Conservation (phyloP, 2,797 vertebrate species). For the Chaetophractus vellerosus region DNA sequence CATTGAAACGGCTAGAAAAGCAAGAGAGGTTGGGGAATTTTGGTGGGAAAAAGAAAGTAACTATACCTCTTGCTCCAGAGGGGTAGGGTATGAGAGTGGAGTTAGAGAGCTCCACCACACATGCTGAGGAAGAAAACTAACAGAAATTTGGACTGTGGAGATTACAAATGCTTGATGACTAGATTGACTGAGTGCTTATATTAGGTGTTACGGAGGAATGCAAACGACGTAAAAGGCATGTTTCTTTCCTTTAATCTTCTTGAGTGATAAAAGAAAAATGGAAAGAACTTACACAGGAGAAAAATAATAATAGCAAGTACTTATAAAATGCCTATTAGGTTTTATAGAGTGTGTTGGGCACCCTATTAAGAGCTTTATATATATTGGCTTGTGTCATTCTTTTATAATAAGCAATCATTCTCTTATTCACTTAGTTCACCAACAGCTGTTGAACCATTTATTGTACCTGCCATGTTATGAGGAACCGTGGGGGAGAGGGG, state of each 20-base stretch:
- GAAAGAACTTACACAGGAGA: conserved; percentile 20
- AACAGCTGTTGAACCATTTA: background rate
- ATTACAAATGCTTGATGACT: background rate
- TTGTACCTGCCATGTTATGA: background rate
- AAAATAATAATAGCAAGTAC: conserved; percentile 48
- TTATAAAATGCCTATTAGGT: background rate
- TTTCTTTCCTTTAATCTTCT: conserved; percentile 52
- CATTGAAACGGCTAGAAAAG: conserved; percentile 60
- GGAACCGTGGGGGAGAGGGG: background rate
- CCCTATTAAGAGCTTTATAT: background rate
- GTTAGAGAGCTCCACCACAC: background rate
- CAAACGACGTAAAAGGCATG: background rate
- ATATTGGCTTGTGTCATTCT: background rate
- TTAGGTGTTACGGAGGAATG: background rate
- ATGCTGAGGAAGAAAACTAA: background rate
- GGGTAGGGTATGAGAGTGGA: background rate
- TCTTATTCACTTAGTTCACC: conserved; percentile 33
- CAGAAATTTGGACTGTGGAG: background rate
- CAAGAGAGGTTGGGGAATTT: background rate
- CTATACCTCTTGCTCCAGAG: background rate
- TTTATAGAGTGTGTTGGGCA: background rate
- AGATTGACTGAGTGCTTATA: conserved; percentile 28
- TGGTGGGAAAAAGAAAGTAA: background rate
- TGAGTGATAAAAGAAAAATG: conserved; percentile 36
- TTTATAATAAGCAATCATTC: background rate